phyloP scores from a whole-genome alignment of 1,140 invertebrate genomes.

The Hycleus phaleratus region DNA sequence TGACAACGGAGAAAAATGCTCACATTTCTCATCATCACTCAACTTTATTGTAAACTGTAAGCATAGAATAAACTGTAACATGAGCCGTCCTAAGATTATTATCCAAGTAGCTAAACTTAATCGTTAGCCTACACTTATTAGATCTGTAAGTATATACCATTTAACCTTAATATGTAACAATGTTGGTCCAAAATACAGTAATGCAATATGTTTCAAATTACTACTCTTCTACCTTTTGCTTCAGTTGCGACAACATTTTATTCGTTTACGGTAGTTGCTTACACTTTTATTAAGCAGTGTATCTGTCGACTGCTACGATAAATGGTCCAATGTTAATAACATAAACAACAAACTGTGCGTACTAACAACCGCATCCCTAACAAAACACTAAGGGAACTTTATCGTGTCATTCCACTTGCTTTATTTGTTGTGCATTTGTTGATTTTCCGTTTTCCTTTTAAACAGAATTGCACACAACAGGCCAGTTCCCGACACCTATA shows the following conservation, averaged over 20 bases:
- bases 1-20: slow-evolving; percentile 25
- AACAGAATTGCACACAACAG: too few species aligned
- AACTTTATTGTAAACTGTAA: slow-evolving; percentile 21
- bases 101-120: slow-evolving; percentile 10
- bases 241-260: slow-evolving; percentile 14
- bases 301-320: slow-evolving; percentile 28
- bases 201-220: slow-evolving; percentile 13
- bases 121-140: slow-evolving; percentile 11
- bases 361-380: not conserved
- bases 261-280: slow-evolving; percentile 30
- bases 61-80: slow-evolving; percentile 20
- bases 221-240: not conserved
- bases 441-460: slow-evolving; percentile 3
- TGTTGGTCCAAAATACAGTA: slow-evolving; percentile 4
- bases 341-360: slow-evolving; percentile 23
- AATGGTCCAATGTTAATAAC: slow-evolving; percentile 40
- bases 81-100: slow-evolving; percentile 10
- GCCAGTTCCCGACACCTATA: too few species aligned
- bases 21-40: slow-evolving; percentile 27
- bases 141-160: not conserved
- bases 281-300: slow-evolving; percentile 32
- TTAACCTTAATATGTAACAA: too few species aligned
- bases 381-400: slow-evolving; percentile 11
- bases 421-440: slow-evolving; percentile 16
- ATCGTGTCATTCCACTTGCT: slow-evolving; percentile 13